Conservation (phyloP, 2,797 vertebrate genomes). For the Bradypodion pumilum region DNA sequence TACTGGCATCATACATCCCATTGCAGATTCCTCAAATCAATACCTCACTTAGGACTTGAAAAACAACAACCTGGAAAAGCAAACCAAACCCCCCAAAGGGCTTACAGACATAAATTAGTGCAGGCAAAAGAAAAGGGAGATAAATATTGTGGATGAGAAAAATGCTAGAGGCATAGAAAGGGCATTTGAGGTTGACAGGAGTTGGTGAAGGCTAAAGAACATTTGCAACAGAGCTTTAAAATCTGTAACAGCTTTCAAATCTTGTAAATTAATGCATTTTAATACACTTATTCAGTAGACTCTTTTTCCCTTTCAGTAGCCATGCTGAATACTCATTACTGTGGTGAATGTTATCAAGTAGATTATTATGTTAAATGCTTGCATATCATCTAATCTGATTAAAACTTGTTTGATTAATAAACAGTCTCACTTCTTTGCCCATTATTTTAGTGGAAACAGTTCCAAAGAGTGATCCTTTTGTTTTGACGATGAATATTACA, state of each 20-base stretch:
- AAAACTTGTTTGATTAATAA: slow-evolving; percentile 40
- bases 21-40: slow-evolving; percentile 6
- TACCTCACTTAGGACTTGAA: background rate
- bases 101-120: background rate
- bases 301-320: slow-evolving; percentile 2
- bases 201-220: slow-evolving; percentile 5
- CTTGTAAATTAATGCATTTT: background rate
- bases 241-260: no score
- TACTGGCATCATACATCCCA: background rate
- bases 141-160: background rate
- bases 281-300: slow-evolving; percentile 19
- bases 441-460: slow-evolving; percentile 19
- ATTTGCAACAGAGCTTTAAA: slow-evolving; percentile 32
- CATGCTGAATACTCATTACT: background rate
- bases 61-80: background rate
- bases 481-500: slow-evolving; percentile 20
- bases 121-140: background rate
- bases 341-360: slow-evolving; percentile 5
- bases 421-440: slow-evolving; percentile 5
- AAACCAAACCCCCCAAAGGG: no score
- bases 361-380: slow-evolving; percentile 19
- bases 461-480: slow-evolving; percentile 8
- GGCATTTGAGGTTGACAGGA: slow-evolving; percentile 5
- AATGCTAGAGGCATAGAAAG: background rate
- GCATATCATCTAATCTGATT: slow-evolving; percentile 39